Evolutionary conservation across 2,113 vertebrate genomes (phyloP), one percentile per base, ranked within the genome.

Genomic region (Mesocricetus auratus): DNA sequence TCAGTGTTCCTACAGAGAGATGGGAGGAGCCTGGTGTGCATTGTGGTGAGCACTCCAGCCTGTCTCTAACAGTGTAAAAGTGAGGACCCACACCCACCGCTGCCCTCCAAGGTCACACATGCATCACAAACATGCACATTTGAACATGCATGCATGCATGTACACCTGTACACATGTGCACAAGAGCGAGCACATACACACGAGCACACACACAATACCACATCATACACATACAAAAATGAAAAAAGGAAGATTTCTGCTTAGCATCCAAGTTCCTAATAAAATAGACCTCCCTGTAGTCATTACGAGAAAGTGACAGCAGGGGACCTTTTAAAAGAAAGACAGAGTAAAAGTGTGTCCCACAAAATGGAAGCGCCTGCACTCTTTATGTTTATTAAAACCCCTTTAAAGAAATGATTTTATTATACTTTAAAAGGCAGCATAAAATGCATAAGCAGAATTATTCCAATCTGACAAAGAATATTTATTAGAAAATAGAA

Each of bases 261-360:
- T 73, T 93, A 68, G 82, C 90, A 96, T 91, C 53, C 86, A 90
- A 64, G 56, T 64, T 86, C 79, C 74, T 87, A 66, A 17, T 21
- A 22, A 60, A 7, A 29, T 17, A n/a, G 16, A 22, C 13, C 50
- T 56, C 36, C 62, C 58, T 56, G 83, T 88, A 31, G 69, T 96
- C 15, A 56, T 53, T 39, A 86, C 47, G 29, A 90, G 78, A 79
- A 85, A 85, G 3, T 31, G 36, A 69, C 11, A 73, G 22, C 56
- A 74, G 89, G 24, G 7, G 24, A 86, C 22, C 81, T 85, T 94
- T 93, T 50, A 60, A 64, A 91, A 66, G 19, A 74, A 92, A 90
- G 66, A 29, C 39, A 33, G 15, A 21, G 60, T 15, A 82, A 58
- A 58, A 82, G 36, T 36, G 11, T 81, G 21, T 19, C 47, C 1